Evolutionary conservation across 2,797 vertebrate genomes (phyloP), one percentile per base, ranked within the genome.

Genomic region (Australoheros facetus): DNA sequence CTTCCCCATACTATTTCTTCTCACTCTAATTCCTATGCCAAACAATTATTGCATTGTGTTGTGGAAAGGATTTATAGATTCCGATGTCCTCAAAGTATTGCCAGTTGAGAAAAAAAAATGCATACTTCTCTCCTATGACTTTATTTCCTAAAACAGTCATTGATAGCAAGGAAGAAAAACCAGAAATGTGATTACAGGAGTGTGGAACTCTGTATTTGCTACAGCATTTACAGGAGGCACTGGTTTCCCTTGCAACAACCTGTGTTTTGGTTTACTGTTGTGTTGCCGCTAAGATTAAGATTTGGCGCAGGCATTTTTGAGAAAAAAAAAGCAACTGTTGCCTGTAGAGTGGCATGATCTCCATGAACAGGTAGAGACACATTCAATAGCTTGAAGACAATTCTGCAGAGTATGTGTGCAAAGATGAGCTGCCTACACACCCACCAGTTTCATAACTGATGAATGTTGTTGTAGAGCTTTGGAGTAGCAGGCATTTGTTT

Each of bases 21-120:
- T 28, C 51, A 51, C 37, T 84, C 79, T 90, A 77, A 89, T 89
- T 93, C 82, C 53, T 83, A 53, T 48, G 32, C 26, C 55, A 81
- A 87, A 90, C 91, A 92, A 92, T 88, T 72, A 77, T 55, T 51
- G 62, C 82, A 88, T 89, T 92, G 89, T 91, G 78, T 78, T 60
- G 53, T 56, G 57, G 64, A 84, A 83, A 62, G 56, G 10, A 73
- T 81, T 55, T 75, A 42, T 56, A 28, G 53, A 82, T 45, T 75
- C 48, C 26, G 56, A 37, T 56, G 69, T 75, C 53, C 54, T 53
- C 60, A 37, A 56, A 87, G 73, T 58, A 11, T 55, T 75, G 21
- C 19, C 57, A 79, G 26, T 60, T 70, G 16, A 51, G 13, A 32
- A 32, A 37, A 62, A 37, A 37, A 37, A 58, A 37, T 11, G 5